Percentiles rank a stretch among this genome's conserved stretches.
phyloP scores from a whole-genome alignment of 2,888 invertebrate genomes.

The Heteromurus nitidus region DNA sequence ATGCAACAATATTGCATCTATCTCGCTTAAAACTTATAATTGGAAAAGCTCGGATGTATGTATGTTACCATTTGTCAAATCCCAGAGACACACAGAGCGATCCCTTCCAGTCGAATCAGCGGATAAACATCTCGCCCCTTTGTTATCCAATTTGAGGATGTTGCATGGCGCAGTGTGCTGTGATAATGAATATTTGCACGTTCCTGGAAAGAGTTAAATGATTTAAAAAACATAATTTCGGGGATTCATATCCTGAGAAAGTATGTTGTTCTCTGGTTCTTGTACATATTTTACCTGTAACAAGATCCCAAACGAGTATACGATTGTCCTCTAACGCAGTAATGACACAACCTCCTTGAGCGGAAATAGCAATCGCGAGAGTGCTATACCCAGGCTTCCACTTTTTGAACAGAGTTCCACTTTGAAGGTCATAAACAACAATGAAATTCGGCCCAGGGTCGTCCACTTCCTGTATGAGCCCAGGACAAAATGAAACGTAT shows the following conservation, averaged over 20 bases:
- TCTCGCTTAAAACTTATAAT: background rate
- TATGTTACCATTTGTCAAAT: constrained; percentile 83
- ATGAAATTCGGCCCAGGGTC: constrained; percentile 90
- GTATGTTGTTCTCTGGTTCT: too few species aligned
- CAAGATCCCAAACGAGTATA: constrained; percentile 90
- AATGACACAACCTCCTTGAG: constrained; percentile 87
- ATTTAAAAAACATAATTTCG: too few species aligned
- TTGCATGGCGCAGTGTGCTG: constrained; percentile 89
- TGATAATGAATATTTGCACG: constrained; percentile 84
- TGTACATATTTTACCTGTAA: constrained; percentile 80
- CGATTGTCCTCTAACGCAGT: constrained; percentile 88
- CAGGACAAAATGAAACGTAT: background rate
- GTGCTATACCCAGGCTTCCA: constrained; percentile 92
- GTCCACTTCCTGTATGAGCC: background rate
- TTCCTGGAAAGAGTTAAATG: constrained; percentile 77
- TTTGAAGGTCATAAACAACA: constrained; percentile 92
- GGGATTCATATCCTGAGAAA: too few species aligned
- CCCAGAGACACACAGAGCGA: constrained; percentile 87
- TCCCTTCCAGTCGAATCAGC: constrained; percentile 84
- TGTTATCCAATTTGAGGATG: constrained; percentile 83
- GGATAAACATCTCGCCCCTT: constrained; percentile 85
- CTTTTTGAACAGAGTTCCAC: constrained; percentile 92
- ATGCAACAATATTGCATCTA: background rate
- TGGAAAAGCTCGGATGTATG: background rate
- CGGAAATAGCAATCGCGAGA: constrained; percentile 89